phyloP scores from a whole-genome alignment of 1,140 invertebrate species.

The Aphis craccivora region DNA sequence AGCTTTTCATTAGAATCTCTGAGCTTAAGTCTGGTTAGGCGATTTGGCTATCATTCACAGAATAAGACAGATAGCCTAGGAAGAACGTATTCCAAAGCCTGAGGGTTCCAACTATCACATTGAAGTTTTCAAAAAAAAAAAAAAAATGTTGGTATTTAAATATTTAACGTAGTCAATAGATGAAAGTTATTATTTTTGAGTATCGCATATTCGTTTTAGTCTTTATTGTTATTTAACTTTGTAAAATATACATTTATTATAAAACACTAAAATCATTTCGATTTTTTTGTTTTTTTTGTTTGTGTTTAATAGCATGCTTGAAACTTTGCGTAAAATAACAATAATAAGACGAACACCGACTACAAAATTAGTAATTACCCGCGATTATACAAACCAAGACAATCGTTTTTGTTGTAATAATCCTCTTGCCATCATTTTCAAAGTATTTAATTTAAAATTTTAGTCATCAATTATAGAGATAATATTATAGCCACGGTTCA shows the following conservation, averaged over 20 bases:
- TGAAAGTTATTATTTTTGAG: not conserved
- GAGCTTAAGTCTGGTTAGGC: not conserved
- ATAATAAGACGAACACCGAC: not conserved
- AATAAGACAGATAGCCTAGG: not conserved
- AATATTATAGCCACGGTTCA: not conserved
- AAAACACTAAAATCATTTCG: not conserved
- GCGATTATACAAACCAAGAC: not conserved
- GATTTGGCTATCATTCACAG: not conserved
- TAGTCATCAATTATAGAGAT: not conserved
- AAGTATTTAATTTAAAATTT: slow-evolving; percentile 8
- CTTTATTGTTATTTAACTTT: not conserved
- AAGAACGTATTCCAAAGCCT: not conserved
- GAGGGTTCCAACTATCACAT: not conserved
- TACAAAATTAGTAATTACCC: not conserved
- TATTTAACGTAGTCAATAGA: not conserved
- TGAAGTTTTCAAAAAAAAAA: not conserved
- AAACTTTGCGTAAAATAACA: not conserved
- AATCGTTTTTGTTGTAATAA: not conserved
- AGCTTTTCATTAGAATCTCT: too few relatives aligned
- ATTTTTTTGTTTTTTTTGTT: not conserved
- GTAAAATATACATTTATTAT: not conserved
- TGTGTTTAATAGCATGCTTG: not conserved
- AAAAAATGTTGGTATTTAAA: not conserved
- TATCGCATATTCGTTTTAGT: not conserved
- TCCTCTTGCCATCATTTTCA: not conserved